Evolutionary conservation across 2,797 vertebrate genomes (phyloP), one percentile per base, ranked within the genome.

Genomic region (Microtus agrestis): DNA sequence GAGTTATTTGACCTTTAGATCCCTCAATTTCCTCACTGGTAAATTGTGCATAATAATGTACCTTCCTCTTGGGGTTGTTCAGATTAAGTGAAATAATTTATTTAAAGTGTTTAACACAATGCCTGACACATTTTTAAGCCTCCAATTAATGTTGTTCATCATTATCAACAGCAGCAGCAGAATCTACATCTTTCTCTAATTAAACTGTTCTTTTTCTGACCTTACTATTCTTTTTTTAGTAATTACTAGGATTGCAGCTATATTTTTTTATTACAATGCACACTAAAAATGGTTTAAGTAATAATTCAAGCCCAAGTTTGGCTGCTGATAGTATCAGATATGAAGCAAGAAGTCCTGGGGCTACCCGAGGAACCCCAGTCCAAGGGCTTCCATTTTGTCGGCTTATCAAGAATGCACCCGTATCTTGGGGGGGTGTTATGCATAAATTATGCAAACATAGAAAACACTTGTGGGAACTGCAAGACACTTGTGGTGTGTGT

Each of bases 191-290:
- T 63, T 95, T 89, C 61, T 91, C 89, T 96, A 96, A 97, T 90
- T 96, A 96, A 89, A 94, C 79, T 85, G 51, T 90, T 92, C 94
- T 94, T 95, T 95, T 89, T 46, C 88, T 91, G 76, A 95, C 27
- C 73, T 93, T 79, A 78, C 63, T 79, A 82, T 95, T 6, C 63
- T 80, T 85, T 94, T 85, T 93, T 15, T 79, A 87, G 81, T 85
- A 96, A 96, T 93, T 93, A 92, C 63, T 73, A 84, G 85, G 79
- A 61, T 82, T 54, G 77, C 15, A 95, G 87, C 43, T 82, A 6
- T 61, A 87, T 61, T 34, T 77, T 43, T 96, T 94, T 74, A 88
- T 76, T 85, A 91, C 40, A 94, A 94, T 74, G n/a, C 61, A 82
- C 40, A 73, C 59, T 94, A 43, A 89, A 69, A 71, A 80, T 80